Conservation (phyloP, 2,797 vertebrate genomes). For the Hoplostethus mediterraneus region DNA sequence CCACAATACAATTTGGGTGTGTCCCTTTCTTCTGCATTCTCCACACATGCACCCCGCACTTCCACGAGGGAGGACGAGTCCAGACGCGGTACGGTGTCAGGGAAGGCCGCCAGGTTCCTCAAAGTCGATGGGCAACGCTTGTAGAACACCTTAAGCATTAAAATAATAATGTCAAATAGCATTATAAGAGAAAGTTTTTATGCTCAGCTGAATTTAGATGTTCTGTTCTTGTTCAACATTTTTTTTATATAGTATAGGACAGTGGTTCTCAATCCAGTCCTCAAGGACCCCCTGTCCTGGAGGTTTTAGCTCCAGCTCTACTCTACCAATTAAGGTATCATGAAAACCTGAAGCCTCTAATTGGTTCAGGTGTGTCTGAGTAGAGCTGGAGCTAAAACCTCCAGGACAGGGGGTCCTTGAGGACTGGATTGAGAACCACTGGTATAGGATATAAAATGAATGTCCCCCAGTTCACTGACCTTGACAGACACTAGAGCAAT, state of each 20-base stretch:
- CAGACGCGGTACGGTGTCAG: conserved; percentile 94
- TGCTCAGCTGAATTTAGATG: neutral
- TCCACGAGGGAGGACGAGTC: conserved; percentile 98
- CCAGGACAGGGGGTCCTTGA: no score
- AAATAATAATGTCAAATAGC: neutral
- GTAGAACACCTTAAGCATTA: conserved; percentile 88
- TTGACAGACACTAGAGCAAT: conserved; percentile 96
- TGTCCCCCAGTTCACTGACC: conserved; percentile 56
- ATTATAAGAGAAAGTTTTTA: neutral
- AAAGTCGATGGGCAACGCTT: conserved; percentile 96
- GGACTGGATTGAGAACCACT: no score
- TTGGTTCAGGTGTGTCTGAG: no score
- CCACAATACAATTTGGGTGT: conserved; percentile 97
- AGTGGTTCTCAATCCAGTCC: no score
- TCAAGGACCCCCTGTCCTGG: no score
- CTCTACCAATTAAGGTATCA: no score
- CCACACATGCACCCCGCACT: conserved; percentile 94
- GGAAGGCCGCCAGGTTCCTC: conserved; percentile 94
- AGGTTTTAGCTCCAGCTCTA: no score
- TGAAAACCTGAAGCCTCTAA: no score
- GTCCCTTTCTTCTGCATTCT: conserved; percentile 95
- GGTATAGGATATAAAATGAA: no score
- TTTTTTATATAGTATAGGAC: no score
- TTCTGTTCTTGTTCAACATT: neutral
- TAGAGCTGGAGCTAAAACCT: no score